Percentiles rank a stretch among this genome's conserved stretches.
These are phyloP conservation scores for Magallana ariakensis DNA, from an alignment of 1,140 invertebrate species.

Conservation along the genomic window DNA sequence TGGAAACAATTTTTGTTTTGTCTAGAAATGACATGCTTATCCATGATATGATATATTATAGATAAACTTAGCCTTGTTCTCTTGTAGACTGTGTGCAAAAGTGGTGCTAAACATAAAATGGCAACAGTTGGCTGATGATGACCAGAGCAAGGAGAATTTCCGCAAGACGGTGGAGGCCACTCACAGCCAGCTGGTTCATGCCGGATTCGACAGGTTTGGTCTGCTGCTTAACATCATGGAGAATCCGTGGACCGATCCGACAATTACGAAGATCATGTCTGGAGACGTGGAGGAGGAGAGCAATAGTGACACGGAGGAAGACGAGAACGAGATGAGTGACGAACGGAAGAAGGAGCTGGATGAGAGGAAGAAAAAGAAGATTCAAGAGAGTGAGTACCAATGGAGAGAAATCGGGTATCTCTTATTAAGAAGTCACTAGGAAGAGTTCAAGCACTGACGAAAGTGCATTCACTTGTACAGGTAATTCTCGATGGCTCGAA, in stretches of 20 bases:
- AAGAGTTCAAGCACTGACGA: no score
- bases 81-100: slow-evolving; percentile 68
- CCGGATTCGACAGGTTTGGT: slow-evolving; percentile 65
- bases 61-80: background rate
- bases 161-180: slow-evolving; percentile 60
- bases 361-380: slow-evolving; percentile 28
- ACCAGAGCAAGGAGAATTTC: slow-evolving; percentile 65
- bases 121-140: slow-evolving; percentile 65
- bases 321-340: slow-evolving; percentile 9
- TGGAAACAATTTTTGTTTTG: no score
- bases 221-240: slow-evolving; percentile 65
- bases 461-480: no score
- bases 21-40: no score
- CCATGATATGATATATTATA: no score
- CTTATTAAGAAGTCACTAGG: no score
- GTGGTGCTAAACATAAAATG: slow-evolving; percentile 71
- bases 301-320: background rate
- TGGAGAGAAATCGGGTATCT: background rate
- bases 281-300: slow-evolving; percentile 54
- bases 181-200: slow-evolving; percentile 60
- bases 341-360: background rate
- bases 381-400: background rate
- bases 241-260: slow-evolving; percentile 69
- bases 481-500: no score
- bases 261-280: slow-evolving; percentile 69